phyloP scores from a whole-genome alignment of 2,113 vertebrate species.

The Monopterus albus region DNA sequence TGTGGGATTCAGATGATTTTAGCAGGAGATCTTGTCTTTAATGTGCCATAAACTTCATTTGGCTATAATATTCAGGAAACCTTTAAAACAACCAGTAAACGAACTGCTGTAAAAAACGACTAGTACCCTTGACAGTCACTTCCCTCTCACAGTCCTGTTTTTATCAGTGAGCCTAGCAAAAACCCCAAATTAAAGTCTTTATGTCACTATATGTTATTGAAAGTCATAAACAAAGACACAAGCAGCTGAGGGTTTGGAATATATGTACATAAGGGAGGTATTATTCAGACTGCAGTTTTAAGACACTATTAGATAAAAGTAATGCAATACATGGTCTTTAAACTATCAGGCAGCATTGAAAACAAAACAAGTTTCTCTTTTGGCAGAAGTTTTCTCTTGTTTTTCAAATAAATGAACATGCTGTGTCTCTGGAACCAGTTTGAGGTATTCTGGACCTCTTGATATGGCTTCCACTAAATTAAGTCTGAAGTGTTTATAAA shows the following conservation, averaged over 20 bases:
- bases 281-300: conserved; percentile 22
- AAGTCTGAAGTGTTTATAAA: conserved; percentile 76
- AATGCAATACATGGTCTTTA: conserved; percentile 29
- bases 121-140: conserved; percentile 53
- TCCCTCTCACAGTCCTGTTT: conserved; percentile 61
- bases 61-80: conserved; percentile 73
- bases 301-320: conserved; percentile 40
- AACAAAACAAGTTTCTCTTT: neutral
- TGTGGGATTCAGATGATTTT: conserved; percentile 49
- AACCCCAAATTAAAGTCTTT: conserved; percentile 72
- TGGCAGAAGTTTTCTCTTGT: conserved; percentile 19
- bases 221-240: conserved; percentile 77
- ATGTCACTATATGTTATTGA: conserved; percentile 78
- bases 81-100: conserved; percentile 83
- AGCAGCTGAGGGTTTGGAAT: conserved; percentile 51
- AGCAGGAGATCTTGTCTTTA: conserved; percentile 59
- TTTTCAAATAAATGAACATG: conserved; percentile 14
- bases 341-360: conserved; percentile 10
- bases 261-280: neutral
- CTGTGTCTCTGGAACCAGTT: conserved; percentile 70
- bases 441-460: conserved; percentile 71
- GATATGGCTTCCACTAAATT: conserved; percentile 60
- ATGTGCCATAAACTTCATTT: conserved; percentile 69
- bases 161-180: conserved; percentile 55
- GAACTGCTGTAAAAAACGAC: conserved; percentile 78